phyloP scores from a whole-genome alignment of 2,888 invertebrate species.

The Argyresthia goedartella region DNA sequence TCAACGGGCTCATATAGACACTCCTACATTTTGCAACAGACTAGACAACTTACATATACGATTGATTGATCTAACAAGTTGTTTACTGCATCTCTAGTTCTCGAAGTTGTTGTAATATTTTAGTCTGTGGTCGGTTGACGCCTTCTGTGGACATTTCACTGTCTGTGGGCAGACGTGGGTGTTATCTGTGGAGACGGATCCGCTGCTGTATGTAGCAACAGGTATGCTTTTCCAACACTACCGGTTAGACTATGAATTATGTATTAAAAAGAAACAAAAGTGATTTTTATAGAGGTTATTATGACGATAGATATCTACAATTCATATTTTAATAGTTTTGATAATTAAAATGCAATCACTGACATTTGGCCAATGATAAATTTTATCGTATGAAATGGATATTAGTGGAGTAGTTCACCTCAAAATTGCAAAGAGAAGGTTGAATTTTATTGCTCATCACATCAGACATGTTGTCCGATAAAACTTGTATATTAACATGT shows the following conservation, averaged over 20 bases:
- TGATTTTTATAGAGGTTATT: too few relatives aligned
- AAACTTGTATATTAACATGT: too few relatives aligned
- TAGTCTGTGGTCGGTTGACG: constrained; percentile 4
- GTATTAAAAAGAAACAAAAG: too few relatives aligned
- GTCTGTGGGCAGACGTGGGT: constrained; percentile 7
- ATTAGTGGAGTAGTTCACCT: too few relatives aligned
- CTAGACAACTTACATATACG: constrained; percentile 6
- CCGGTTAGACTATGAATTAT: background rate
- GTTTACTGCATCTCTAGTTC: constrained; percentile 2
- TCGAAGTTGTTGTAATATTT: constrained; percentile 6
- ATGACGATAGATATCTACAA: too few relatives aligned
- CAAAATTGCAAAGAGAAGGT: too few relatives aligned
- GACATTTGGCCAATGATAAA: too few relatives aligned
- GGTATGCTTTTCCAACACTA: constrained; percentile 1
- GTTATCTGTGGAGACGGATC: constrained; percentile 6
- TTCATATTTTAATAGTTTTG: too few relatives aligned
- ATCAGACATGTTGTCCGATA: too few relatives aligned
- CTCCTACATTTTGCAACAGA: constrained; percentile 13
- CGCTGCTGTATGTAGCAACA: constrained; percentile 5
- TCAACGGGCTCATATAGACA: constrained; percentile 12
- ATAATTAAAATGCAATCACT: background rate
- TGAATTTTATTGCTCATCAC: too few relatives aligned
- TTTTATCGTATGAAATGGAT: too few relatives aligned
- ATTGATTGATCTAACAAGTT: constrained; percentile 2
- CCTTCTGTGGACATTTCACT: constrained; percentile 7